A percentile compares a stretch with the other conserved stretches of the same genome.
phyloP scores from a whole-genome alignment of 1,140 invertebrate species.

The Drosophila lacteicornis region DNA sequence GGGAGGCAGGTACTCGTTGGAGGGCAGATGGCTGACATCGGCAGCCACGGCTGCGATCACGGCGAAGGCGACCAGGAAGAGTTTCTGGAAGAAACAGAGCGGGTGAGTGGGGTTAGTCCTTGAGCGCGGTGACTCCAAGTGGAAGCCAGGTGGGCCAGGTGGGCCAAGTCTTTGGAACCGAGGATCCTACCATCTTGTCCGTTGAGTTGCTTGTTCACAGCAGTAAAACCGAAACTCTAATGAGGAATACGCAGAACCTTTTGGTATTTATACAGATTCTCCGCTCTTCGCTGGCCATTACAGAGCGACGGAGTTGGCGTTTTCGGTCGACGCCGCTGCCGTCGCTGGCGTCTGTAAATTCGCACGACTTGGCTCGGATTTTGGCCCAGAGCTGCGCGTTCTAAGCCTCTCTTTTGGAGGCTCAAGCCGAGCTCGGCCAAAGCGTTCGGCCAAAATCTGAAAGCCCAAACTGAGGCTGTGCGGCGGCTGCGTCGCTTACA shows the following conservation, averaged over 20 bases:
- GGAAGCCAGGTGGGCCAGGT: neutral
- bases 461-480: conserved; percentile 19
- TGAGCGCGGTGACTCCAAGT: conserved; percentile 1
- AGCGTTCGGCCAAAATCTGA: conserved; percentile 24
- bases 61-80: conserved; percentile 78
- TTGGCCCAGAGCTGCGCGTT: conserved; percentile 40
- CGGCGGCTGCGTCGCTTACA: conserved; percentile 57
- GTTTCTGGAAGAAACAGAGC: conserved; percentile 65
- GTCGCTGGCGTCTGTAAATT: conserved; percentile 64
- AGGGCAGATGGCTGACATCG: conserved; percentile 81
- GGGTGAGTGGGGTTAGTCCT: conserved; percentile 45
- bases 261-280: conserved; percentile 84
- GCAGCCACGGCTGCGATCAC: conserved; percentile 76
- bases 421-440: conserved; percentile 35
- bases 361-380: conserved; percentile 54
- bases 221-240: conserved; percentile 82
- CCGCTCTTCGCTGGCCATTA: conserved; percentile 63
- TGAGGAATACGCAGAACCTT: conserved; percentile 82
- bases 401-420: conserved; percentile 61
- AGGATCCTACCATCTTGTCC: conserved; percentile 71
- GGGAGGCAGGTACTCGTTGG: conserved; percentile 75
- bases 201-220: conserved; percentile 77
- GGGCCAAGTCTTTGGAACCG: neutral
- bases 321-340: conserved; percentile 29
- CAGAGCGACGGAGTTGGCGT: conserved; percentile 46